Conservation (phyloP, 2,113 vertebrate species). For the Sminthopsis crassicaudata region DNA sequence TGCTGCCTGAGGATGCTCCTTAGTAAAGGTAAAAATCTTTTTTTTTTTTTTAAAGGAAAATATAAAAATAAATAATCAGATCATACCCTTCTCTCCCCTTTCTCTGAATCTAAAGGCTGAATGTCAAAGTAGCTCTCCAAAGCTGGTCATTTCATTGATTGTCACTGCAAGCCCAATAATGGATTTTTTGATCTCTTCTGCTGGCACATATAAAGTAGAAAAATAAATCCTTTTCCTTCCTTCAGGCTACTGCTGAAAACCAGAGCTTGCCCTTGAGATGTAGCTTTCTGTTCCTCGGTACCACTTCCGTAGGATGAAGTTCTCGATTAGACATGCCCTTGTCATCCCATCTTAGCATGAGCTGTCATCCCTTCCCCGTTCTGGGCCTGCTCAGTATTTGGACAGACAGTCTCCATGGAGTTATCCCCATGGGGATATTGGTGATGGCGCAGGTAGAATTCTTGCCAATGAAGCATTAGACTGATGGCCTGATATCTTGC, state of each 20-base stretch:
- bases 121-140: not conserved
- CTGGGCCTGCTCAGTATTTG: conserved; percentile 32
- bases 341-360: not conserved
- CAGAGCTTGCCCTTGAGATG: not conserved
- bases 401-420: conserved; percentile 44
- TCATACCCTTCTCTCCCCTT: conserved; percentile 6
- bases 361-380: conserved; percentile 36
- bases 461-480: conserved; percentile 42
- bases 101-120: not conserved
- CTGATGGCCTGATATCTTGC: conserved; percentile 44
- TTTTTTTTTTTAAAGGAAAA: not conserved
- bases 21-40: conserved; percentile 18
- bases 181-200: not conserved
- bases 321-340: not conserved
- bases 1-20: not conserved
- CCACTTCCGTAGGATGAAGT: not conserved
- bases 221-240: conserved; percentile 21
- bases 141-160: not conserved
- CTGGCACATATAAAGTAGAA: not conserved
- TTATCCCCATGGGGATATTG: conserved; percentile 35
- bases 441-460: not conserved
- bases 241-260: not conserved
- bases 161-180: not conserved
- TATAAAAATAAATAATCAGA: not conserved
- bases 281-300: not conserved